These are phyloP conservation scores for Ophioninae sp. DNA, from an alignment of 2,888 invertebrate genomes.

Conservation along the genomic window DNA sequence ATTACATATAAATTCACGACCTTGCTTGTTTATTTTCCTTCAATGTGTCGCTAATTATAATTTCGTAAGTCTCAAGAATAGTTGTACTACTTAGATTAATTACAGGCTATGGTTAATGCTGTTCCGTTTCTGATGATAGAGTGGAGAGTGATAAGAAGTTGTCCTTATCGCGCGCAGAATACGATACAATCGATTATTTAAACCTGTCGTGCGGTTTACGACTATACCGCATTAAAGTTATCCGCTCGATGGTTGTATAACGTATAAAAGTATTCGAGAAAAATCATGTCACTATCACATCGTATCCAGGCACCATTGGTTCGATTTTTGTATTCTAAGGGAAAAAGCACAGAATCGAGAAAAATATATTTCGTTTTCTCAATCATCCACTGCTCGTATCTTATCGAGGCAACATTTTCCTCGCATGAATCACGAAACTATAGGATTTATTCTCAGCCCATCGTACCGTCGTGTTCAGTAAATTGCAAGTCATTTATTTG, in stretches of 20 bases:
- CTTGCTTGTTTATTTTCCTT: background rate
- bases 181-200: background rate
- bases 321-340: constrained; percentile 47
- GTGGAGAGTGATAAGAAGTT: constrained; percentile 9
- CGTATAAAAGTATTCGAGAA: constrained; percentile 52
- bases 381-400: background rate
- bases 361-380: constrained; percentile 7
- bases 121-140: constrained; percentile 11
- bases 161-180: constrained; percentile 12
- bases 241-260: constrained; percentile 10
- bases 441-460: background rate
- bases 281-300: constrained; percentile 59
- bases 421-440: background rate
- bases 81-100: constrained; percentile 25
- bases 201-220: background rate
- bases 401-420: background rate
- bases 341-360: constrained; percentile 36
- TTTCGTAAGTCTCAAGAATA: constrained; percentile 19
- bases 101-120: constrained; percentile 1
- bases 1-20: constrained; percentile 21
- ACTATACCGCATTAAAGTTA: constrained; percentile 12
- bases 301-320: constrained; percentile 72
- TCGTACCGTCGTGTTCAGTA: background rate
- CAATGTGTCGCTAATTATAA: constrained; percentile 12
- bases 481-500: background rate